These are phyloP conservation scores for Notiomystis cincta DNA, from an alignment of 2,113 vertebrate species.

Conservation along the genomic window DNA sequence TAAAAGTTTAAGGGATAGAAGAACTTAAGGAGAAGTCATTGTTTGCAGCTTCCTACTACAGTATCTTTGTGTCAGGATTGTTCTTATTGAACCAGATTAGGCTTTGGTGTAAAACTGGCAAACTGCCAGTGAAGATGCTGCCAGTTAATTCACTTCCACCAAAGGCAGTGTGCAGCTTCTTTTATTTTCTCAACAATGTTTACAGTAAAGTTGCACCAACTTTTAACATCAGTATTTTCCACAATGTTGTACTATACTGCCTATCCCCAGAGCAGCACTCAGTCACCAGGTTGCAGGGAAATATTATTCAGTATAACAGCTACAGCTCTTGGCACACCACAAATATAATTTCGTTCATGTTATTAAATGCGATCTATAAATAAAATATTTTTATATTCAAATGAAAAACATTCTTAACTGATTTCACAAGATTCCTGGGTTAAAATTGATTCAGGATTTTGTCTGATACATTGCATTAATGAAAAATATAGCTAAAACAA, in stretches of 20 bases:
- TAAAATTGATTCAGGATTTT: background rate
- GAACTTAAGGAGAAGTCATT: background rate
- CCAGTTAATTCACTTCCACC: background rate
- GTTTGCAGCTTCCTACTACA: constrained; percentile 1
- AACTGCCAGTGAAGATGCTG: background rate
- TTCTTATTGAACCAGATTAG: background rate
- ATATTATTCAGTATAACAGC: background rate
- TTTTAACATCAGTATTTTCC: background rate
- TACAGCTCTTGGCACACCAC: background rate
- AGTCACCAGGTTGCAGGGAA: background rate
- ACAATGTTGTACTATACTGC: background rate
- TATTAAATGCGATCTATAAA: background rate
- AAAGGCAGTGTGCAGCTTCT: background rate
- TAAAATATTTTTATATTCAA: background rate
- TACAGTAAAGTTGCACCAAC: background rate
- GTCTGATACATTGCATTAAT: background rate
- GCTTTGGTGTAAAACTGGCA: background rate
- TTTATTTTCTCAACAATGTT: background rate
- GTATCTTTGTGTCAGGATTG: background rate
- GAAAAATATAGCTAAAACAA: background rate
- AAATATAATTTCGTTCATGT: background rate
- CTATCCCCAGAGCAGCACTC: background rate
- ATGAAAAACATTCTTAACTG: background rate
- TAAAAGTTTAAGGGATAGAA: constrained; percentile 17
- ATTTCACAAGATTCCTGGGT: background rate